A percentile compares a stretch with the other conserved stretches of the same genome.
Conservation (phyloP, 2,888 invertebrate genomes). For the Rugalucina vietnamica region DNA sequence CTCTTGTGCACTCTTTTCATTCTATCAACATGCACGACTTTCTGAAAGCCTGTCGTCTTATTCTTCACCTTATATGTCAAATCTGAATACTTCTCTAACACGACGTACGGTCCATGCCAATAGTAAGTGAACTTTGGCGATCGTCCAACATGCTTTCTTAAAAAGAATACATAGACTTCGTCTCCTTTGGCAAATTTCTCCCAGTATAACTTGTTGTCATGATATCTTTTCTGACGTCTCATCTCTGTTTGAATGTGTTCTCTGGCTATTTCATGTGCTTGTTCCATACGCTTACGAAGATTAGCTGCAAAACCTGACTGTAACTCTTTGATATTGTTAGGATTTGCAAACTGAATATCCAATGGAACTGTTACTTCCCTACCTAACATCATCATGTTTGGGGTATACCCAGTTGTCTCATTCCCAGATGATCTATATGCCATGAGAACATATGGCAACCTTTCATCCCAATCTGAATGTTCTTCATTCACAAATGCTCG, state of each 20-base stretch:
- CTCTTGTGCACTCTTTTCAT: background rate
- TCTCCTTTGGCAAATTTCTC: conserved; percentile 5
- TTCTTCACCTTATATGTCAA: background rate
- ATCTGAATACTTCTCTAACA: background rate
- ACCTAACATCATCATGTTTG: background rate
- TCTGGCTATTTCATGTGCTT: background rate
- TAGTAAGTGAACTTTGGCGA: background rate
- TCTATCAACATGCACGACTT: background rate
- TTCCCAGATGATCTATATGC: background rate
- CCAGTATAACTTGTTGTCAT: background rate
- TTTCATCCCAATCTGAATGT: conserved; percentile 10
- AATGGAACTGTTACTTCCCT: background rate
- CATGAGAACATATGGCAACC: background rate
- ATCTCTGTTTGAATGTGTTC: background rate
- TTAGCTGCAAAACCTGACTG: background rate
- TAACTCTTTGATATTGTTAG: background rate
- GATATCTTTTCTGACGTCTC: background rate
- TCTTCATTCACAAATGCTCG: conserved; percentile 3
- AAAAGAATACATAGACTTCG: background rate
- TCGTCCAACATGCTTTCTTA: background rate
- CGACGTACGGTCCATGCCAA: background rate
- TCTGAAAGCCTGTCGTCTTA: conserved; percentile 2
- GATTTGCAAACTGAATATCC: background rate
- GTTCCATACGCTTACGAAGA: background rate
- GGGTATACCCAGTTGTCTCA: background rate